These are phyloP conservation scores for Syritta pipiens DNA, from an alignment of 2,888 invertebrate genomes.

Conservation along the genomic window DNA sequence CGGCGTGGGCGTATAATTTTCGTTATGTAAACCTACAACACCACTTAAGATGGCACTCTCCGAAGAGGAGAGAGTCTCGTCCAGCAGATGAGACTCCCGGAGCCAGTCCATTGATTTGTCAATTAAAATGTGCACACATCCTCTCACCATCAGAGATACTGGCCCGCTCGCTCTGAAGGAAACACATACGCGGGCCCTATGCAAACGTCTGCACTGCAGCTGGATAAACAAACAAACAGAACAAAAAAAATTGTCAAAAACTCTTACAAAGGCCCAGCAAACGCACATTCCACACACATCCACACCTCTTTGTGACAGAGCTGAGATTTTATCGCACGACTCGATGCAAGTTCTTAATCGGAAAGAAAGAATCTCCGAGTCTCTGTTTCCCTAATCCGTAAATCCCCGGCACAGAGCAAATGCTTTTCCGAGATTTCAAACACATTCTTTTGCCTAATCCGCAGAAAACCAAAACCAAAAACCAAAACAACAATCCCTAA, in stretches of 20 bases:
- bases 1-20: constrained; percentile 17
- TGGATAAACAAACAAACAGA: constrained; percentile 70
- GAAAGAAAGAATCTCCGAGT: no score
- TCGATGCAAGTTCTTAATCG: constrained; percentile 54
- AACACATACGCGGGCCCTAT: constrained; percentile 11
- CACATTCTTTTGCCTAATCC: constrained; percentile 58
- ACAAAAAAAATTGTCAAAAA: constrained; percentile 42
- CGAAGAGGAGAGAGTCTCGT: background rate
- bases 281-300: constrained; percentile 52
- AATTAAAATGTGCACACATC: constrained; percentile 14
- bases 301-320: constrained; percentile 36
- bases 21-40: constrained; percentile 6
- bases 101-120: constrained; percentile 9
- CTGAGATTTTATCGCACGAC: constrained; percentile 60
- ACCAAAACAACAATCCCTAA: constrained; percentile 58
- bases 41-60: background rate
- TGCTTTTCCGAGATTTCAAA: constrained; percentile 62
- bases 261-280: constrained; percentile 41
- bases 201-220: constrained; percentile 65
- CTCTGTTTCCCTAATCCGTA: constrained; percentile 53
- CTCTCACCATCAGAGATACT: background rate
- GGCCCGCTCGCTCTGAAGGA: no score
- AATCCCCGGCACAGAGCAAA: constrained; percentile 61
- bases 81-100: constrained; percentile 13
- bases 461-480: constrained; percentile 61